phyloP scores from a whole-genome alignment of 2,113 vertebrate species.

The Xenopus borealis region DNA sequence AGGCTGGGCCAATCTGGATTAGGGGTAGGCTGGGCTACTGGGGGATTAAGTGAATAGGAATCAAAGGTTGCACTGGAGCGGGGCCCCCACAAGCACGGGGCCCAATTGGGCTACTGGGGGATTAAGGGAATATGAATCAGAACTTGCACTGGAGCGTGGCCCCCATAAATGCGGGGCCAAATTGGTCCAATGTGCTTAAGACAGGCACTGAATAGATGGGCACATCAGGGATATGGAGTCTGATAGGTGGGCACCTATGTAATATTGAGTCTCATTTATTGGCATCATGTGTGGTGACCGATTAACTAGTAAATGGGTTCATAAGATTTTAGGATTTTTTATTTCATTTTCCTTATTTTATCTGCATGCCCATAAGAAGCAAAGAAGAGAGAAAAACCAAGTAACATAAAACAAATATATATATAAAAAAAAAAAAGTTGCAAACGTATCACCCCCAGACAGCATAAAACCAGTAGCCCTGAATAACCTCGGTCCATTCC shows the following conservation, averaged over 20 bases:
- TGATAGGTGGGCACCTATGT: neutral
- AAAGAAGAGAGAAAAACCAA: slow-evolving; percentile 38
- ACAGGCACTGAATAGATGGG: too few species aligned
- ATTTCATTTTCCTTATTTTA: slow-evolving; percentile 10
- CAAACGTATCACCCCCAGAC: slow-evolving; percentile 8
- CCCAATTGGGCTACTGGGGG: too few species aligned
- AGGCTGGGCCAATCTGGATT: too few species aligned
- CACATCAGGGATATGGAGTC: too few species aligned
- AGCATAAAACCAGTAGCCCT: neutral
- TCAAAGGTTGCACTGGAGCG: too few species aligned
- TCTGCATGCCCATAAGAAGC: slow-evolving; percentile 35
- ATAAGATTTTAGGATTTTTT: slow-evolving; percentile 1
- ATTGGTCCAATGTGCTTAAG: too few species aligned
- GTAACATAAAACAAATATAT: slow-evolving; percentile 47
- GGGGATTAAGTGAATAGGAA: too few species aligned
- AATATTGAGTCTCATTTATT: neutral
- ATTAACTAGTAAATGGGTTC: neutral
- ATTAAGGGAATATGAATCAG: too few species aligned
- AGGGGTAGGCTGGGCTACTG: too few species aligned
- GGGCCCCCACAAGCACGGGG: too few species aligned
- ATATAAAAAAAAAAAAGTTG: neutral
- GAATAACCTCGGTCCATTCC: neutral
- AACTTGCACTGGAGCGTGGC: too few species aligned
- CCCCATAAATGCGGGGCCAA: too few species aligned
- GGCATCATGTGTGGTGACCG: neutral